Percentiles rank a stretch among this genome's conserved stretches.
Evolutionary conservation across 1,140 invertebrate species (phyloP).

Genomic region (Caerostris extrusa): DNA sequence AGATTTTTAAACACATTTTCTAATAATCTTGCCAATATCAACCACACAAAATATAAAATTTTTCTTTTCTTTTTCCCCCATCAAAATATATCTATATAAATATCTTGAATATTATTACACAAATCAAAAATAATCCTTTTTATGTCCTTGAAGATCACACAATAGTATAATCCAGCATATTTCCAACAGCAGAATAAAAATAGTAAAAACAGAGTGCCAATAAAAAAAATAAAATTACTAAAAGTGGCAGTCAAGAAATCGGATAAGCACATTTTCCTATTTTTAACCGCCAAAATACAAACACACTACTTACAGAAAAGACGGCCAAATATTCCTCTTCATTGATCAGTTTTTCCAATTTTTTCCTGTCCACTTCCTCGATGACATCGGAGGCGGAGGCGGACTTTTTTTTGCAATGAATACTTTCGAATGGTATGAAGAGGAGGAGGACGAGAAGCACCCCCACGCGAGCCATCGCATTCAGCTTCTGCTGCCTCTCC

Average conservation of each 20-base stretch:
- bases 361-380: conserved; percentile 94
- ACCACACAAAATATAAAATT: too few species aligned
- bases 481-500: conserved; percentile 5
- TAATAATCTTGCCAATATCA: too few species aligned
- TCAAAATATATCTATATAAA: too few species aligned
- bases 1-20: too few species aligned
- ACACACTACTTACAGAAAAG: conserved; percentile 93
- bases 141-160: too few species aligned
- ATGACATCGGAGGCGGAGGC: conserved; percentile 85
- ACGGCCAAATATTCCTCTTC: conserved; percentile 96
- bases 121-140: too few species aligned
- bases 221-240: not conserved
- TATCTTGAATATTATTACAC: too few species aligned
- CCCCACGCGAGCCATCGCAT: conserved; percentile 57
- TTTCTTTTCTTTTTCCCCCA: too few species aligned
- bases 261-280: too few species aligned
- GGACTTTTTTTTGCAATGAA: conserved; percentile 44
- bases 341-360: conserved; percentile 92
- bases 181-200: too few species aligned
- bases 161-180: too few species aligned
- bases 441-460: conserved; percentile 30
- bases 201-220: not conserved
- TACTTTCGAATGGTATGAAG: conserved; percentile 3
- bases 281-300: too few species aligned
- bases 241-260: not conserved